Percentiles rank a stretch among this genome's conserved stretches.
phyloP scores from a whole-genome alignment of 2,888 invertebrate genomes.

The Diloba caeruleocephala region DNA sequence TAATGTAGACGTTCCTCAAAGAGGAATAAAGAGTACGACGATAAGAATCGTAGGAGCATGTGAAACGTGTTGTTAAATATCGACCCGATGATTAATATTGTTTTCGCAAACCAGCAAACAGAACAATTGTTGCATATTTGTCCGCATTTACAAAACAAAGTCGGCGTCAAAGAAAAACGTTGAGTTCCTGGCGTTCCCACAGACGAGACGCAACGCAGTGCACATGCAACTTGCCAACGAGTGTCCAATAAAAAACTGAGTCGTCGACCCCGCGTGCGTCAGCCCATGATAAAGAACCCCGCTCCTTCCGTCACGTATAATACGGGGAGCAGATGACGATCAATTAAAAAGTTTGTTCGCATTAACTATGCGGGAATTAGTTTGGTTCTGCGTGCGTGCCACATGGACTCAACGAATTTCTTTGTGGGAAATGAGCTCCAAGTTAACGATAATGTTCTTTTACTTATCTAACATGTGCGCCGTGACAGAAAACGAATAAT shows the following conservation, averaged over 20 bases:
- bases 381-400: conserved; percentile 74
- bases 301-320: conserved; percentile 74
- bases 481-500: conserved; percentile 24
- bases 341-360: conserved; percentile 86
- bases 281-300: conserved; percentile 75
- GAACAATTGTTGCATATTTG: conserved; percentile 58
- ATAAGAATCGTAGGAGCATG: conserved; percentile 56
- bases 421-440: conserved; percentile 64
- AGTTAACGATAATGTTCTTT: conserved; percentile 35
- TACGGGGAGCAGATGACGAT: conserved; percentile 83
- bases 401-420: conserved; percentile 80
- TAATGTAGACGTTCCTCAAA: conserved; percentile 51
- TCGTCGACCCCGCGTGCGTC: conserved; percentile 86
- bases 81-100: conserved; percentile 44
- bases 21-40: conserved; percentile 52
- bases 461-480: conserved; percentile 47
- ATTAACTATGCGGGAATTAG: conserved; percentile 85
- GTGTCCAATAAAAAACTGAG: conserved; percentile 81
- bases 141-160: conserved; percentile 67
- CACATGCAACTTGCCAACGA: conserved; percentile 63
- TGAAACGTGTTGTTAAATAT: conserved; percentile 54
- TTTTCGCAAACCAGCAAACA: conserved; percentile 58
- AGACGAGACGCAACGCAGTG: conserved; percentile 68
- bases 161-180: conserved; percentile 61
- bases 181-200: conserved; percentile 80